Percentiles rank a stretch among this genome's conserved stretches.
Evolutionary conservation across 2,113 vertebrate species (phyloP).

Genomic region (Ameiurus melas): DNA sequence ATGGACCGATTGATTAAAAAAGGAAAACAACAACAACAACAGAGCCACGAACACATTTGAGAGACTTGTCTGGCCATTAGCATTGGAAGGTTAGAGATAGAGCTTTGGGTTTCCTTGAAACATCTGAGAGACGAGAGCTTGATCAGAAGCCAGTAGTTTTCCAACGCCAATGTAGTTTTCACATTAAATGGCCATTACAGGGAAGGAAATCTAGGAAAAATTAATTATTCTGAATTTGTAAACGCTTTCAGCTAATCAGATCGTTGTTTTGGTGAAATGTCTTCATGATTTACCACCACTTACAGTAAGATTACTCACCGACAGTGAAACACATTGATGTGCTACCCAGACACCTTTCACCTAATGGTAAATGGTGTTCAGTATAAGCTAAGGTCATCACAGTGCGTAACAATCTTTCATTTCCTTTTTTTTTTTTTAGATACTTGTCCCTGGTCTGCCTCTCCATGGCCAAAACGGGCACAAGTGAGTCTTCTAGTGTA

Average conservation of each 20-base stretch:
- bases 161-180: not conserved
- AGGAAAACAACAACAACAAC: slow-evolving; percentile 54
- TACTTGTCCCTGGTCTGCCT: not conserved
- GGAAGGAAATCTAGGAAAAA: not conserved
- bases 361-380: not conserved
- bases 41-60: slow-evolving; percentile 43
- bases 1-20: slow-evolving; percentile 44
- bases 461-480: slow-evolving; percentile 13
- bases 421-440: slow-evolving; percentile 13
- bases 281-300: not conserved
- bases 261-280: not conserved
- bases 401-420: not conserved
- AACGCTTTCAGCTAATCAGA: not conserved
- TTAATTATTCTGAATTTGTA: not conserved
- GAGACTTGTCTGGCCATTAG: slow-evolving; percentile 22
- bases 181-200: not conserved
- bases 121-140: not conserved
- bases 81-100: slow-evolving; percentile 10
- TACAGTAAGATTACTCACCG: not conserved
- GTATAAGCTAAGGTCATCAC: not conserved
- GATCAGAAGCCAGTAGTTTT: not conserved
- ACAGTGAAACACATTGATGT: not conserved
- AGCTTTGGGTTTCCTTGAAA: not conserved
- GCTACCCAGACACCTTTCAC: slow-evolving; percentile 14
- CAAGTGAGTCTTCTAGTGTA: slow-evolving; percentile 19